Base-by-base conservation (phyloP, 2,888 invertebrate genomes). In the Psylliodes chrysocephalus region DNA sequence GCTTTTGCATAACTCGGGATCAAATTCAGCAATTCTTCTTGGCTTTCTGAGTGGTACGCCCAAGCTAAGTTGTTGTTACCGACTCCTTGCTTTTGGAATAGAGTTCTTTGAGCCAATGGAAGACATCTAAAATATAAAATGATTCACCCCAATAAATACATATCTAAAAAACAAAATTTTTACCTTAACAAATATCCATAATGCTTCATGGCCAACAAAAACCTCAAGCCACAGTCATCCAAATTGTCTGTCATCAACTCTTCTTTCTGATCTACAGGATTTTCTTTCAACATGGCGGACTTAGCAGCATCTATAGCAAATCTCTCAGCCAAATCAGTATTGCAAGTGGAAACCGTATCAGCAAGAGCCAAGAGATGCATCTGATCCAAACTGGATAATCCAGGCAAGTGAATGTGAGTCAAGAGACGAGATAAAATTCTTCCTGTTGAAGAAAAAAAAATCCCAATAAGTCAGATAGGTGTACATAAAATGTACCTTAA, bases 351-450 rank as follows among this genome's bases (percentile, higher is more conserved):
- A 0, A 99, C 96, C 0, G 99, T 99, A 78, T 99, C 99, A 8
- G 98, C 98, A 64, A 99, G 82, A 0, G 99, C 99, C n/a, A 99
- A 83, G 65, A 99, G 86, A 83, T 99, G 99, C 98, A 99, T 99
- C 83, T 99, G 99, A 83, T 99, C 99, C 56, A 98, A 87, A 71
- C 96, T 96, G 2, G 95, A 96, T 35, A 77, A 98, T 84, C 67
- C 98, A 0, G 98, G 98, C 28, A 96, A 83, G 82, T 96, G 96
- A 0, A 94, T 95, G 82, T 98, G 98, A 0, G 98, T 98, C 35
- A 99, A 84, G 6, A 98, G 86, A 1, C 95, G 89, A 0, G 96
- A 96, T 7, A 98, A 82, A 8, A 94, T 86, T 63, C 95, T 71
- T 62, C 82, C 49, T 49, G 15, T 2, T 22, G 17, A 15, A 12